These are phyloP conservation scores for Stegophylla sp. DNA, from an alignment of 2,888 invertebrate genomes.

Conservation along the genomic window DNA sequence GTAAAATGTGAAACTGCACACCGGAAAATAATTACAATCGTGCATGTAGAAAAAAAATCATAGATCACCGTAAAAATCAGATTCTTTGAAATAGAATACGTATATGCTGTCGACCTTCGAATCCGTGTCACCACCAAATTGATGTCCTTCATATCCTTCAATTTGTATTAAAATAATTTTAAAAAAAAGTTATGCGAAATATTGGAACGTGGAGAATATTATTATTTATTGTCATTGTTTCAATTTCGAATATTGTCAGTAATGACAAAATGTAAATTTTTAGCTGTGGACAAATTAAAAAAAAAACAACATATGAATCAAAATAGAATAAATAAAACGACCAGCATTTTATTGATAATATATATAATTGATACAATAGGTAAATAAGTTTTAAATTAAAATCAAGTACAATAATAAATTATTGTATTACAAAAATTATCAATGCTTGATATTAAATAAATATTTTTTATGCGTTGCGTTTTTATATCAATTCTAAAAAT, in stretches of 20 bases:
- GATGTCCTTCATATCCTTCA: too few species aligned
- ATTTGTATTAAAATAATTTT: not conserved
- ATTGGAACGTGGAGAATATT: not conserved
- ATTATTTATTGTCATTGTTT: slow-evolving; percentile 22
- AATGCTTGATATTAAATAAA: not conserved
- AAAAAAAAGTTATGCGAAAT: slow-evolving; percentile 19
- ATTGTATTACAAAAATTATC: not conserved
- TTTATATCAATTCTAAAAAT: slow-evolving; percentile 14
- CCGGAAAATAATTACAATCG: slow-evolving; percentile 3
- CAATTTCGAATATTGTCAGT: slow-evolving; percentile 22
- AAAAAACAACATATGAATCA: not conserved
- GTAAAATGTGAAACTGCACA: not conserved
- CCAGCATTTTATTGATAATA: too few species aligned
- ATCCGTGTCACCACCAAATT: not conserved
- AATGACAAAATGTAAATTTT: not conserved
- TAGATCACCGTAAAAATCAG: not conserved
- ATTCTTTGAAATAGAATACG: not conserved
- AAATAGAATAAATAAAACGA: not conserved
- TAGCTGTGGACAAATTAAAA: not conserved
- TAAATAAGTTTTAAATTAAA: not conserved
- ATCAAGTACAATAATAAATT: not conserved
- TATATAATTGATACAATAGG: not conserved
- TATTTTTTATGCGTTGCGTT: not conserved
- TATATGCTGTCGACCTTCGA: not conserved
- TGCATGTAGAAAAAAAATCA: not conserved